phyloP scores from a whole-genome alignment of 2,113 vertebrate genomes.

The Tyrannus savana region DNA sequence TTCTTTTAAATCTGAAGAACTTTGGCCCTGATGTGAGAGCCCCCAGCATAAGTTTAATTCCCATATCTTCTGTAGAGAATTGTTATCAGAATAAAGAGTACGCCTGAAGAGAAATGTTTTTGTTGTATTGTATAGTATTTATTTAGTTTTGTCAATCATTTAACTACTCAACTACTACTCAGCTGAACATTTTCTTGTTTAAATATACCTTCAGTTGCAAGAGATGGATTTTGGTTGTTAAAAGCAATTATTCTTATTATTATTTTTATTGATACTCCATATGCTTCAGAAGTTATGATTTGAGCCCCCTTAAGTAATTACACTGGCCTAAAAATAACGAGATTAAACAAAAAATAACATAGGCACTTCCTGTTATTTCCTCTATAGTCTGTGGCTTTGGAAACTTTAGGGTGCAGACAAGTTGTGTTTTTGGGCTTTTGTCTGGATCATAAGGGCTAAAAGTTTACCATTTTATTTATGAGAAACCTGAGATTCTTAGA shows the following conservation, averaged over 20 bases:
- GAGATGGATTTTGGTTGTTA: not conserved
- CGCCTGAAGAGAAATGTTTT: not conserved
- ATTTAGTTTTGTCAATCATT: not conserved
- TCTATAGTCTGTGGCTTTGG: not conserved
- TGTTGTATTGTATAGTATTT: not conserved
- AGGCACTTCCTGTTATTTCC: not conserved
- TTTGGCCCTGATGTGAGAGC: not conserved
- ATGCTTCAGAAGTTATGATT: not conserved
- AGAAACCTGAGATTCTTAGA: slow-evolving; percentile 23
- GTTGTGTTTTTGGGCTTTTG: slow-evolving; percentile 3
- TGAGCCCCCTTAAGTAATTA: not conserved
- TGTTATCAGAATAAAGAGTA: not conserved
- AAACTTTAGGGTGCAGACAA: not conserved
- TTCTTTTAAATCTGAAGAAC: not conserved
- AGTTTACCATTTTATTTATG: slow-evolving; percentile 35
- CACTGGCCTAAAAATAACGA: not conserved
- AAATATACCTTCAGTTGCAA: not conserved
- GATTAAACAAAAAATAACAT: not conserved
- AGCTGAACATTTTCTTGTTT: not conserved
- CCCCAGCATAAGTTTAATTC: not conserved
- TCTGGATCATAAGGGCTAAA: not conserved
- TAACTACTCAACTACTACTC: not conserved
- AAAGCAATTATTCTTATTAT: not conserved
- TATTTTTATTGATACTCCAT: not conserved
- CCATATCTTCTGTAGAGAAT: not conserved